phyloP scores from a whole-genome alignment of 2,888 invertebrate species.

The Conus canariensis region DNA sequence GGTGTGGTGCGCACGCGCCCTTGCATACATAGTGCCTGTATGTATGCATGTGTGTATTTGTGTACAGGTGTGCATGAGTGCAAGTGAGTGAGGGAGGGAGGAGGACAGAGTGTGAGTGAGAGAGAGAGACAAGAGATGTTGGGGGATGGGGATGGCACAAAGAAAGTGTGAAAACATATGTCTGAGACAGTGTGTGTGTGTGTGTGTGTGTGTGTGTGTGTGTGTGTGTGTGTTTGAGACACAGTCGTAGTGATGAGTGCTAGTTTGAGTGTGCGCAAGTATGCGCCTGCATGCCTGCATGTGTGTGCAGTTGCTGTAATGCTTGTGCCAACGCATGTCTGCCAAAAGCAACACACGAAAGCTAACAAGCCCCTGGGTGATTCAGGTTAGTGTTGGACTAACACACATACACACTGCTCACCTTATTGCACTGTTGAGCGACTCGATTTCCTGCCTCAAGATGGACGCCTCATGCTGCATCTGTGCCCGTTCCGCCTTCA shows the following conservation, averaged over 20 bases:
- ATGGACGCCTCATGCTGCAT: constrained; percentile 94
- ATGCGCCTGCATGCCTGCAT: no score
- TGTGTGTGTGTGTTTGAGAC: no score
- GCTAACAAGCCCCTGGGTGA: no score
- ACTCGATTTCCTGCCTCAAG: constrained; percentile 92
- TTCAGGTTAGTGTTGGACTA: no score
- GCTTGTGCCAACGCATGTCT: no score
- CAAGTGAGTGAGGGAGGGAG: not conserved
- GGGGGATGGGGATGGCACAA: not conserved
- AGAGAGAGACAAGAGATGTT: not conserved
- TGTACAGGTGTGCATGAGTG: not conserved
- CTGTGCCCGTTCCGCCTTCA: constrained; percentile 90
- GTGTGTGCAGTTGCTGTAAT: no score
- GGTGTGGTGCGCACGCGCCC: no score
- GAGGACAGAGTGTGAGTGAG: not conserved
- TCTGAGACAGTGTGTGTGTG: not conserved
- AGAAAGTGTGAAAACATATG: not conserved
- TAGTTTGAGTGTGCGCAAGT: no score
- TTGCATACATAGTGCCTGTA: not conserved
- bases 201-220: no score
- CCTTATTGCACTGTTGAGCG: constrained; percentile 94
- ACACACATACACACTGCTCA: constrained; percentile 77
- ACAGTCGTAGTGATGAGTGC: no score
- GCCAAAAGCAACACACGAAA: no score
- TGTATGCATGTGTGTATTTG: not conserved